A percentile compares a stretch with the other conserved stretches of the same genome.
phyloP scores from a whole-genome alignment of 1,140 invertebrate genomes.

The Thereuonema tuberculata region DNA sequence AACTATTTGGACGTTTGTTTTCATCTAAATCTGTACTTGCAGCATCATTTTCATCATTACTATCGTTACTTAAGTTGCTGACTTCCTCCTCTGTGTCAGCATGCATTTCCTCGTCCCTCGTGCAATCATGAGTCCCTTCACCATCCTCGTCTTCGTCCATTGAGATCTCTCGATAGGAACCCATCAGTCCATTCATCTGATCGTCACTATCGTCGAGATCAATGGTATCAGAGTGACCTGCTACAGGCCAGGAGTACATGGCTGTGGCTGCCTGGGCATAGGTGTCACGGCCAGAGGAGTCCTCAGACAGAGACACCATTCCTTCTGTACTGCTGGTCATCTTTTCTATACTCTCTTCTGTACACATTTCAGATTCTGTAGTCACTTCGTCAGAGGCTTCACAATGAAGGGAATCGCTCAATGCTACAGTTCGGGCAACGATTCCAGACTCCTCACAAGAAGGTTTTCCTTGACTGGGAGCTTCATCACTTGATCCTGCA shows the following conservation, averaged over 20 bases:
- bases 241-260: not conserved
- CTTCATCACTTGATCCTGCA: no score
- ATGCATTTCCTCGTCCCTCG: not conserved
- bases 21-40: not conserved
- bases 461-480: no score
- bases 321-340: constrained; percentile 13
- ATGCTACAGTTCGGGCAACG: not conserved
- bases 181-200: constrained; percentile 12
- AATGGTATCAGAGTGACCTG: not conserved
- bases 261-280: constrained; percentile 9
- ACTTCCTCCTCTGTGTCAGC: constrained; percentile 13
- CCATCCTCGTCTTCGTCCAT: constrained; percentile 8
- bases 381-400: constrained; percentile 4
- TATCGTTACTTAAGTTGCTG: constrained; percentile 11
- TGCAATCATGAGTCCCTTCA: not conserved
- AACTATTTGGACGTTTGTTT: not conserved
- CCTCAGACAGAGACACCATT: constrained; percentile 11
- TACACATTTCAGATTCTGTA: constrained; percentile 11
- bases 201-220: constrained; percentile 10
- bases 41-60: constrained; percentile 2
- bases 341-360: constrained; percentile 6
- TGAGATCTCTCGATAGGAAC: constrained; percentile 9
- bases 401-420: constrained; percentile 2
- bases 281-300: constrained; percentile 12
- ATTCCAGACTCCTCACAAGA: no score